phyloP scores from a whole-genome alignment of 2,888 invertebrate species.

The Oscheius sp. region DNA sequence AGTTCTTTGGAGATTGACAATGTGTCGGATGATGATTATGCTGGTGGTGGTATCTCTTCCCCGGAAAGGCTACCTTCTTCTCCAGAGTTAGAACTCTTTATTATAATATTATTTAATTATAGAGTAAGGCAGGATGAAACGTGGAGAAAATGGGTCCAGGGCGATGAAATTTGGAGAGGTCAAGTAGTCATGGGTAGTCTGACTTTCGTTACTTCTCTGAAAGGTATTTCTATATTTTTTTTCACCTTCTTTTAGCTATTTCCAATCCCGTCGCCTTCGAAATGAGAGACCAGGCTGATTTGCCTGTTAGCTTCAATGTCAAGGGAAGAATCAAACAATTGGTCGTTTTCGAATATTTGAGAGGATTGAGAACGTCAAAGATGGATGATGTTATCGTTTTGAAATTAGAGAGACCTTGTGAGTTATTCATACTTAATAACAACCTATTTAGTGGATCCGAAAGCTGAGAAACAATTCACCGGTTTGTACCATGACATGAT shows the following conservation, averaged over 20 bases:
- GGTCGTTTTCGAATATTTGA: constrained; percentile 36
- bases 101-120: too few relatives aligned
- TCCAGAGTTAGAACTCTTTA: background rate
- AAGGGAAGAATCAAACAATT: constrained; percentile 35
- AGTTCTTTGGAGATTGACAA: background rate
- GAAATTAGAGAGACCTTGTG: constrained; percentile 27
- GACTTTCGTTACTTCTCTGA: constrained; percentile 25
- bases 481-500: constrained; percentile 33
- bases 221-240: background rate
- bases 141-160: background rate
- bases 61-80: background rate
- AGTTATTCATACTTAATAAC: background rate
- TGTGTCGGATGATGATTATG: constrained; percentile 4
- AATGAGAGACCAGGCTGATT: constrained; percentile 24
- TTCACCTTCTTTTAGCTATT: too few relatives aligned
- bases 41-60: background rate
- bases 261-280: constrained; percentile 32
- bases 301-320: constrained; percentile 25
- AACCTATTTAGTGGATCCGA: constrained; percentile 24
- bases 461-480: constrained; percentile 22
- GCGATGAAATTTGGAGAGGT: constrained; percentile 35
- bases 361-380: constrained; percentile 16
- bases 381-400: constrained; percentile 30
- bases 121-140: background rate
- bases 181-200: constrained; percentile 24